These are phyloP conservation scores for Tolmerus cingulatus DNA, from an alignment of 2,888 invertebrate genomes.

Conservation along the genomic window DNA sequence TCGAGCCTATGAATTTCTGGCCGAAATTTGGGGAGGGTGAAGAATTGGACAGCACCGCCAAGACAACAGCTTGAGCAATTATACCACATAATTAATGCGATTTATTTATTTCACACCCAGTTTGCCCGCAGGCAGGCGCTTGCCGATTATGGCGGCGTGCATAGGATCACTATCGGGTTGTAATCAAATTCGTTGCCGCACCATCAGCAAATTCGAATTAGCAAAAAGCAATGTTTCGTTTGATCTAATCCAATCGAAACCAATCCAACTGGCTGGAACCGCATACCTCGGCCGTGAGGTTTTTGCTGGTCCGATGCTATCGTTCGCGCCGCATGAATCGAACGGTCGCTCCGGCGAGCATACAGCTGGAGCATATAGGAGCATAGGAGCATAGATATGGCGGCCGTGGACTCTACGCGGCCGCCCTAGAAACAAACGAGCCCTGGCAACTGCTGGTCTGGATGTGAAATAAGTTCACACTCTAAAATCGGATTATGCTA, in stretches of 20 bases:
- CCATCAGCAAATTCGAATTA: background rate
- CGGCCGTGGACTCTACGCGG: background rate
- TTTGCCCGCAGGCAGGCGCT: background rate
- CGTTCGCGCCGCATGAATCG: background rate
- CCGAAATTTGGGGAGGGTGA: background rate
- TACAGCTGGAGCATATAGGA: background rate
- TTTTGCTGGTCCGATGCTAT: background rate
- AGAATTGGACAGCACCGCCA: background rate
- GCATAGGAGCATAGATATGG: background rate
- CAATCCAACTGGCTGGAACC: background rate
- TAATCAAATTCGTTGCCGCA: background rate
- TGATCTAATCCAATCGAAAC: background rate
- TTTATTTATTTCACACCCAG: slow-evolving; percentile 26
- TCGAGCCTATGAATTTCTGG: background rate
- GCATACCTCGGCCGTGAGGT: background rate
- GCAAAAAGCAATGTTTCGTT: background rate
- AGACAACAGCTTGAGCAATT: background rate
- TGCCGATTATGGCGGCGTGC: background rate
- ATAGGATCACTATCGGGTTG: background rate
- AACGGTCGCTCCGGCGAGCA: background rate
- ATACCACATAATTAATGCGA: slow-evolving; percentile 18
- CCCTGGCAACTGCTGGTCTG: background rate
- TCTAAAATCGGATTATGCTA: background rate
- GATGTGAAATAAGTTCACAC: background rate
- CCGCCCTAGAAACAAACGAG: background rate